A percentile compares a stretch with the other conserved stretches of the same genome.
These are phyloP conservation scores for Tethya wilhelma DNA, from an alignment of 37 sponge, comb jelly and placozoan species.

Conservation along the genomic window DNA sequence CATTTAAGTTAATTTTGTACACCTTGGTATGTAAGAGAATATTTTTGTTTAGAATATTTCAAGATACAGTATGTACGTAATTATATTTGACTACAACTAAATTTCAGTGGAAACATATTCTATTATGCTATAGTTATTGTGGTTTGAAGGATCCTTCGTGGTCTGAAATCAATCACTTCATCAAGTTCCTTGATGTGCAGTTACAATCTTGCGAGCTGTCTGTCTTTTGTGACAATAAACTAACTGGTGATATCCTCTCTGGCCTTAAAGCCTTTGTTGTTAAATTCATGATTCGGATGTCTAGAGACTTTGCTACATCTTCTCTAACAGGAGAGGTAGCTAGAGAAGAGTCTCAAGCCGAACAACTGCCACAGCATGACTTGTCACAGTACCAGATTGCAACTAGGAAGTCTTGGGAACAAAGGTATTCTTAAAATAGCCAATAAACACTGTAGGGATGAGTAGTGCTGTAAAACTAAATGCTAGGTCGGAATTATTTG, in stretches of 20 bases:
- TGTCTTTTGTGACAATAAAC: conserved; percentile 54
- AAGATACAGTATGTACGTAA: too few species aligned
- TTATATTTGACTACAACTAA: not conserved
- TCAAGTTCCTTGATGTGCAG: conserved; percentile 84
- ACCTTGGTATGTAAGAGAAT: too few species aligned
- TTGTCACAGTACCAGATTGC: conserved; percentile 53
- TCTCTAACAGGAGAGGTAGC: conserved; percentile 66
- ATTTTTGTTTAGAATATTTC: too few species aligned
- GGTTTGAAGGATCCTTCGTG: conserved; percentile 80
- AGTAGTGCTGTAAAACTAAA: not conserved
- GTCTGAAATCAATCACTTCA: conserved; percentile 82
- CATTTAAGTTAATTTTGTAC: too few species aligned
- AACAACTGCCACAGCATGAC: not conserved
- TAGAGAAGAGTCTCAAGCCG: conserved; percentile 4
- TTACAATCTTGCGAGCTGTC: conserved; percentile 74
- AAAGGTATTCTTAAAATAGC: conserved; percentile 34
- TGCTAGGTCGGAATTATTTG: not conserved
- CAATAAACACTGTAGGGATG: not conserved
- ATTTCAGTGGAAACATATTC: not conserved
- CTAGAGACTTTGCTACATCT: conserved; percentile 85
- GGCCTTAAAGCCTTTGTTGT: conserved; percentile 92
- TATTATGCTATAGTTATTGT: conserved; percentile 34
- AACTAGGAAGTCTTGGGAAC: conserved; percentile 63
- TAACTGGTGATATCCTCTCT: conserved; percentile 51
- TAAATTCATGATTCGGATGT: conserved; percentile 93